A percentile compares a stretch with the other conserved stretches of the same genome.
Conservation (phyloP, 2,888 invertebrate species). For the Fragum whitleyi region DNA sequence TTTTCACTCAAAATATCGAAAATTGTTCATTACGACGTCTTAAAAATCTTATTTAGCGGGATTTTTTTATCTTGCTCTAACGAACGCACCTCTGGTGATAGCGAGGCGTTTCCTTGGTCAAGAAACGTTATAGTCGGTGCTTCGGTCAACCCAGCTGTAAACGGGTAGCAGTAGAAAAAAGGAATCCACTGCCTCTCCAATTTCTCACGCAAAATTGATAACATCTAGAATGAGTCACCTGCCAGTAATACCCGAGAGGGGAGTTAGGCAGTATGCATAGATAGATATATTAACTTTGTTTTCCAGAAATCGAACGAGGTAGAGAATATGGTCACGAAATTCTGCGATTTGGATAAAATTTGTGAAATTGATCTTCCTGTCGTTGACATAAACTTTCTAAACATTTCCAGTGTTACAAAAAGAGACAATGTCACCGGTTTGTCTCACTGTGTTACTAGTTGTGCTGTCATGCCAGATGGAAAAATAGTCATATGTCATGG, state of each 20-base stretch:
- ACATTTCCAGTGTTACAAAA: neutral
- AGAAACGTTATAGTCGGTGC: too few relatives aligned
- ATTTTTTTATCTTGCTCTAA: too few relatives aligned
- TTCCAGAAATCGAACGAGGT: neutral
- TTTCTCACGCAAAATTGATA: neutral
- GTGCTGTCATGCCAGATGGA: neutral
- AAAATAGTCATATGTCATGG: neutral
- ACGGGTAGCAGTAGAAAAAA: too few relatives aligned
- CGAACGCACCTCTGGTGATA: too few relatives aligned
- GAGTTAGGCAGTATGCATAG: too few relatives aligned
- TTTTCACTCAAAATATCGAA: too few relatives aligned
- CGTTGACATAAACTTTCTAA: neutral
- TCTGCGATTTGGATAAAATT: neutral
- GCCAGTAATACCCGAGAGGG: too few relatives aligned
- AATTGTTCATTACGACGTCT: too few relatives aligned
- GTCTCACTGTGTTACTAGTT: neutral
- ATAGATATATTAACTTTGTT: too few relatives aligned
- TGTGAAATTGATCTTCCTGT: neutral
- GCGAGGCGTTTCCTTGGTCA: too few relatives aligned
- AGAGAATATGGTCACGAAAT: neutral
- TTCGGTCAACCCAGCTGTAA: too few relatives aligned
- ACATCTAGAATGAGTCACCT: neutral
- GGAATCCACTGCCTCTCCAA: neutral
- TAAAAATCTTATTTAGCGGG: too few relatives aligned
- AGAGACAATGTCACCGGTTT: neutral